Evolutionary conservation across 2,113 vertebrate species (phyloP).

Genomic region (Syrmaticus mikado): DNA sequence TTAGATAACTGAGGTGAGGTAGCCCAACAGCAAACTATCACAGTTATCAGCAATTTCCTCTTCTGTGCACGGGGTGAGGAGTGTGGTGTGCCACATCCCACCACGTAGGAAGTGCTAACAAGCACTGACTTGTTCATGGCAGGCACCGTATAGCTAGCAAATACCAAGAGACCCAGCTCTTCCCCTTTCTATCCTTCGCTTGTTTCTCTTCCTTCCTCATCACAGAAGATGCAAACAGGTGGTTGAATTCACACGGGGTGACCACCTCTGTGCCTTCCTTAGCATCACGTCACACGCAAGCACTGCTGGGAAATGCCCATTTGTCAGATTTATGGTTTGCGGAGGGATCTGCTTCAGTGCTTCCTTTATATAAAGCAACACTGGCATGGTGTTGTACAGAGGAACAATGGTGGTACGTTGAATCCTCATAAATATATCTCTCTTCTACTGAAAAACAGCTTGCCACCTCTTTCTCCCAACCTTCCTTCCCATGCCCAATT

Average conservation of each 20-base stretch:
- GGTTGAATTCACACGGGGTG: background rate
- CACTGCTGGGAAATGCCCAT: background rate
- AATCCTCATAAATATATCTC: background rate
- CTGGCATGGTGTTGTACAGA: background rate
- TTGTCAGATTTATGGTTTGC: background rate
- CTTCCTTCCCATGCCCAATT: background rate
- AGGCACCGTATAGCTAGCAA: background rate
- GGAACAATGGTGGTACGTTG: background rate
- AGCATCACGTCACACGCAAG: background rate
- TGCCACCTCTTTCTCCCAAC: background rate
- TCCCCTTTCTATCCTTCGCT: background rate
- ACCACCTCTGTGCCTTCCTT: background rate
- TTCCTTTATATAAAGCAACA: background rate
- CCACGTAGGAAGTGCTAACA: constrained; percentile 34
- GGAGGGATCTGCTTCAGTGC: background rate
- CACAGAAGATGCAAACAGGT: background rate
- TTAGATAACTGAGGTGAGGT: constrained; percentile 38
- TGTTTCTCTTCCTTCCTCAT: background rate
- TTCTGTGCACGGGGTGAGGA: background rate
- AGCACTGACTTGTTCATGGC: constrained; percentile 15
- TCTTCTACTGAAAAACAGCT: background rate
- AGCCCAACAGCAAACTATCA: constrained; percentile 36
- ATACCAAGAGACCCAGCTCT: background rate
- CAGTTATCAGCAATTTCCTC: constrained; percentile 45
- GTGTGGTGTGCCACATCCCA: constrained; percentile 49